Evolutionary conservation across 2,797 vertebrate genomes (phyloP), one percentile per base, ranked within the genome.

Genomic region (Distichodus sexfasciatus): DNA sequence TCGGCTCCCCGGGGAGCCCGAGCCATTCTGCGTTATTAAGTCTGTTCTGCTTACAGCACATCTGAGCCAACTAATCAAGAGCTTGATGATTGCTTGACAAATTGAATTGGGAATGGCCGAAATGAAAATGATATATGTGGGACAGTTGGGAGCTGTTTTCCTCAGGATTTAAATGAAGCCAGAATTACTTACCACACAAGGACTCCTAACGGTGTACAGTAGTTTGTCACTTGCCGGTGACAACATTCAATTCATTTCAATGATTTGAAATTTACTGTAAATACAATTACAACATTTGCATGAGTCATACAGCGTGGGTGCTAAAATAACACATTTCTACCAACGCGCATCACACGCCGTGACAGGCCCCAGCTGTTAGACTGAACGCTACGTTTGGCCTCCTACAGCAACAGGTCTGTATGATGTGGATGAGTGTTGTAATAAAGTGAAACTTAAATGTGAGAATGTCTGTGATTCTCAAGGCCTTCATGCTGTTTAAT

Each of bases 31-130:
- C 31, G 5, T 66, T 61, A 66, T 60, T 66, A 58, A 36, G 55
- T 61, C 48, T 31, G 44, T 74, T 74, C 47, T 75, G 50, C 54
- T 54, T 55, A 66, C 38, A 66, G 63, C 67, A 47, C 64, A 58
- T 70, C 47, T 75, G 57, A 62, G 40, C 48, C 63, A 35, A 59
- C 64, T 47, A 57, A 68, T 65, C 46, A 71, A 43, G 54, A 17
- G 19, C 46, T 53, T 50, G 36, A 66, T 66, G 47, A 72, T 69
- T 69, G 61, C 62, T 59, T 53, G 48, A 40, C 33, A 66, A 57
- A 46, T 54, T 53, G 41, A 40, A 43, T 44, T 17, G 28, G 14
- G 26, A 58, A 26, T 14, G 54, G 26, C 26, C 40, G 14, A 51
- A 50, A 43, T 44, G 44, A 51, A 48, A 51, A 31, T 15, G 19